Evolutionary conservation across 2,797 vertebrate species (phyloP).

Genomic region (Sebastes vulpes): DNA sequence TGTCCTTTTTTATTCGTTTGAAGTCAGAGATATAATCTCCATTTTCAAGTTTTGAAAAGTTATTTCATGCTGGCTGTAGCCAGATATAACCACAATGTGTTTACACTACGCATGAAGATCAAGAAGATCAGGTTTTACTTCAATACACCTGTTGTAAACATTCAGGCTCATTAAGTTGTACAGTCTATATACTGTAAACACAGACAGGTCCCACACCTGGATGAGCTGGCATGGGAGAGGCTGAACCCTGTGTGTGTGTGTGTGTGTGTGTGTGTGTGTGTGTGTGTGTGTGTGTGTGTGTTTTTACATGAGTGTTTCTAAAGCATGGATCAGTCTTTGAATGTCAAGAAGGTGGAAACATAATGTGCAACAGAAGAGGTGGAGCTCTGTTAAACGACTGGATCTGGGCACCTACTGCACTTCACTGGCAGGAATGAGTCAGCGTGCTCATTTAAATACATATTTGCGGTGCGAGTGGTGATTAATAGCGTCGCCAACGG

Average conservation of each 20-base stretch:
- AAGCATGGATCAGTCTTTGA: slow-evolving; percentile 7
- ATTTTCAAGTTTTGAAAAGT: not conserved
- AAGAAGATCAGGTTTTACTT: not conserved
- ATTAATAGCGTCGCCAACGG: slow-evolving; percentile 41
- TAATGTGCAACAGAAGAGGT: slow-evolving; percentile 13
- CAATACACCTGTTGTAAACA: not conserved
- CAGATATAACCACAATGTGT: slow-evolving; percentile 7
- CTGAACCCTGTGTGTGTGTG: not conserved
- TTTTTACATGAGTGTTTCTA: not conserved
- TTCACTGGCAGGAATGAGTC: slow-evolving; percentile 63
- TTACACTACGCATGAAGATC: not conserved
- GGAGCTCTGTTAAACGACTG: not conserved
- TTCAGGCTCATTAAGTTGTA: slow-evolving; percentile 10
- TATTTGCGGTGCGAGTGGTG: slow-evolving; percentile 45
- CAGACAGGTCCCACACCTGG: slow-evolving; percentile 5
- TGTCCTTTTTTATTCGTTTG: not conserved
- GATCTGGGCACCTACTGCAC: not conserved
- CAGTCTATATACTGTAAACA: slow-evolving; percentile 1
- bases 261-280: no score
- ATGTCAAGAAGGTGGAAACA: slow-evolving; percentile 40
- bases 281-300: no score
- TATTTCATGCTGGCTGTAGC: not conserved
- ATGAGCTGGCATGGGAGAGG: slow-evolving; percentile 37
- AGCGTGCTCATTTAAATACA: slow-evolving; percentile 40
- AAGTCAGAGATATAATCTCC: not conserved